Conservation (phyloP, 1,140 invertebrate genomes). For the Hestina assimilis region DNA sequence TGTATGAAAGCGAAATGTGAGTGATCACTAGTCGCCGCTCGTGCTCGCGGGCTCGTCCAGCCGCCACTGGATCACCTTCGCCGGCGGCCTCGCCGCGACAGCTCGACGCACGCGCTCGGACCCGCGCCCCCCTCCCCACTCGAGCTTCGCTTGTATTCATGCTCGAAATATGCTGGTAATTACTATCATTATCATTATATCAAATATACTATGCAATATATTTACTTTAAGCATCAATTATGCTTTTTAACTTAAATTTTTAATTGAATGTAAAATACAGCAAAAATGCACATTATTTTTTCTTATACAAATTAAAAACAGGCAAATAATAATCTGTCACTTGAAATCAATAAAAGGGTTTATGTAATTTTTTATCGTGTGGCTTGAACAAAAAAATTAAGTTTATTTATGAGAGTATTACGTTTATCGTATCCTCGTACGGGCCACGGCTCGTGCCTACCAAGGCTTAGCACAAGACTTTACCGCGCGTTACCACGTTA, state of each 20-base stretch:
- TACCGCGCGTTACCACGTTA: not conserved
- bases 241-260: not conserved
- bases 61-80: slow-evolving; percentile 15
- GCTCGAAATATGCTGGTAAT: slow-evolving; percentile 1
- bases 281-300: too few relatives aligned
- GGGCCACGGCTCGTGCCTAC: not conserved
- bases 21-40: not conserved
- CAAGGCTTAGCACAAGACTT: not conserved
- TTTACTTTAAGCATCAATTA: not conserved
- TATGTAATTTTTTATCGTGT: too few relatives aligned
- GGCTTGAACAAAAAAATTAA: too few relatives aligned
- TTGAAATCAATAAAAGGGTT: too few relatives aligned
- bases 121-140: not conserved
- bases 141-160: not conserved
- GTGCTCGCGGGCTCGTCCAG: not conserved
- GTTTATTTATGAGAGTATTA: too few relatives aligned
- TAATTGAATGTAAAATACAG: too few relatives aligned
- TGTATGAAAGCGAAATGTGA: not conserved
- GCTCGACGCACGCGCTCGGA: not conserved
- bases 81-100: slow-evolving; percentile 7
- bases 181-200: slow-evolving; percentile 7
- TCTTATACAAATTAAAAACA: too few relatives aligned
- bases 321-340: too few relatives aligned
- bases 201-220: slow-evolving; percentile 1
- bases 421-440: too few relatives aligned